Base-by-base conservation (phyloP, 2,888 invertebrate genomes). In the Cinara cedri region DNA sequence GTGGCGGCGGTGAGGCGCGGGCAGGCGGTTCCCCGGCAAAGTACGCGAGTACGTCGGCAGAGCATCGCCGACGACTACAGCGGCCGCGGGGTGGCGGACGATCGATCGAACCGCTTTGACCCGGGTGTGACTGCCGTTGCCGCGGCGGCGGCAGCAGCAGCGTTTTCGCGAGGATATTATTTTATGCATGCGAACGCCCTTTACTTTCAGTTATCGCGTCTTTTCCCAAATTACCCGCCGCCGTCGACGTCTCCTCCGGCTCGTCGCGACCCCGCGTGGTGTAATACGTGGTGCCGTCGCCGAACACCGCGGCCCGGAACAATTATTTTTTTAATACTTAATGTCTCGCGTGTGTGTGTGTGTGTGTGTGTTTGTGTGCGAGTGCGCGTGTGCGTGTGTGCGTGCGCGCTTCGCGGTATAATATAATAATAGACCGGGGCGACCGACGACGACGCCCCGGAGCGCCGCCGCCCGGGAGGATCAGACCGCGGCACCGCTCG, bases 51-150 rank as follows among this genome's bases (percentile, higher is more conserved):
- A 26, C 14, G 14, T 57, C 21, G 13, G 55, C 34, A 44, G 26
- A 57, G 51, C n/a, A 65, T 16, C 14, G 13, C 63, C 63, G 21
- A 54, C 71, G 55, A 9, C 24, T 34, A 1, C 70, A 19, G 14
- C 51, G 34, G 51, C 54, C 0, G 19, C 16, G 34, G 60, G 34
- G 21, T 14, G 26, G 76, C 11, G 49, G 60, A 60, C 76, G 76
- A 78, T 78, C 76, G 76, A 76, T 76, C 66, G 76, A 76, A 76
- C 68, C 34, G 76, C 68, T 78, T 78, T 78, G 76, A 68, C 68
- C 57, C 68, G 76, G 76, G 68, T 60, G 76, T 55, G 76, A 76
- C 76, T 76, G 68, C 76, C 68, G 68, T 68, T 34, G 60, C 49
- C 49, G 16, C 34, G 34, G 34, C 34, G 34, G 34, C 34, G 34